Evolutionary conservation across 2,797 vertebrate genomes (phyloP), one percentile per base, ranked within the genome.

Genomic region (Phataginus tetradactyla): DNA sequence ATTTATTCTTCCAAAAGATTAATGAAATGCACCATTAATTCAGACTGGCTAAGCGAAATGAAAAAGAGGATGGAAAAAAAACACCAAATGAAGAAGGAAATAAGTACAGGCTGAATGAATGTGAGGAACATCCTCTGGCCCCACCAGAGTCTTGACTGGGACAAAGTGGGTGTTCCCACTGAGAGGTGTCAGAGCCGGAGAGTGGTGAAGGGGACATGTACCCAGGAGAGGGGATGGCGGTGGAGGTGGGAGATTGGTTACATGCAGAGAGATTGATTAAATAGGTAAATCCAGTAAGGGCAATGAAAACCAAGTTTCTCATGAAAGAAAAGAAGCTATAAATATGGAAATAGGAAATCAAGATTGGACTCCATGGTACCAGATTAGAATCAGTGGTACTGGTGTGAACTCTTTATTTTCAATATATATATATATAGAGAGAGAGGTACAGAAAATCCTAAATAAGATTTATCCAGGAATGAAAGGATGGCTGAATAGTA

Each of bases 141-240:
- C 45, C 11, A 2, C 2, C 71, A 29, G 27, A 34, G 7, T 17
- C 15, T 45, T 34, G 81, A 4, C 21, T 1, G 32, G 23, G 37
- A 39, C 4, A 32, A 55, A 32, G 23, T 4, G 0, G 13, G 6
- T 0, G 0, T 5, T 37, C 42, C 68, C 10, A 0, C 2, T 4
- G n/a, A 63, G 63, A 11, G 32, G 57, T 3, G 25, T 59, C 55
- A 29, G 20, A 27, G 42, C 45, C 1, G 0, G 14, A 32, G n/a
- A 14, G 27, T 9, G 0, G 15, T 4, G 57, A 10, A 32, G 68
- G 42, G 23, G 27, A 23, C 25, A 12, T 45, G 34, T 32, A 15
- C 14, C n/a, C 37, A 25, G 42, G 29, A 11, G 5, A 21, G 32
- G 12, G 37, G 15, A 10, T 57, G 45, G 45, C 34, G 18, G 1